Base-by-base conservation (phyloP, 2,113 vertebrate species). In the Scomber colias region DNA sequence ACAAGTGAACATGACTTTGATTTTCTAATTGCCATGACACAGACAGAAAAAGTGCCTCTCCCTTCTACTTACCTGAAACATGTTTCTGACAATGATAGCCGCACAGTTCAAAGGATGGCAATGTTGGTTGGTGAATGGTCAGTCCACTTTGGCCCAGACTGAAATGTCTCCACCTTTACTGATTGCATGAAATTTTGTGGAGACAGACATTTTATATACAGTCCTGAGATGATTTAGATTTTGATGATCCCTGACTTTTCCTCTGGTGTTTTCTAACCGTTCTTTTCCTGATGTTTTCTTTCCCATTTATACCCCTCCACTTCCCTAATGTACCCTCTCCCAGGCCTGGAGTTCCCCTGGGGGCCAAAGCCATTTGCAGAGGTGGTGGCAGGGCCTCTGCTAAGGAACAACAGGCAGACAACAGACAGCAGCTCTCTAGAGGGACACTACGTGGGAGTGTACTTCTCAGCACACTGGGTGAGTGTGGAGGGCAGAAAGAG, bases 391-490 rank as follows among this genome's bases (percentile, higher is more conserved):
- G 98, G 98, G 59, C 95, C 97, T 77, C 95, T 99, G 92, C 96
- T 98, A 71, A 95, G 96, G 88, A 97, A 94, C 93, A 97, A 95
- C 0, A 96, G 97, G 71, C 97, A 98, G 94, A 95, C 95, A 0
- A 89, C 96, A 83, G 98, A 99, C 91, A 97, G 97, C 95, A 94
- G 87, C 74, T 93, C 95, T 87, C 94, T 99, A 94, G 97, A 99
- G 88, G 97, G 97, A 63, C 97, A 96, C 49, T 97, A 97, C 0
- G 94, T 99, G 48, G 98, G 97, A 8, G 96, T 99, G 83, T 99
- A 99, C 89, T 99, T 99, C 95, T 99, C 98, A 0, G 98, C 97
- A 5, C 97, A 99, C 93, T 99, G 98, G 98, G 98, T 99, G 93
- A 98, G 97, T 94, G 48, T 35, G 24, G 63, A 69, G 12, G 46